These are phyloP conservation scores for Drosophila setifemur DNA, from an alignment of 1,140 invertebrate species.

Conservation along the genomic window DNA sequence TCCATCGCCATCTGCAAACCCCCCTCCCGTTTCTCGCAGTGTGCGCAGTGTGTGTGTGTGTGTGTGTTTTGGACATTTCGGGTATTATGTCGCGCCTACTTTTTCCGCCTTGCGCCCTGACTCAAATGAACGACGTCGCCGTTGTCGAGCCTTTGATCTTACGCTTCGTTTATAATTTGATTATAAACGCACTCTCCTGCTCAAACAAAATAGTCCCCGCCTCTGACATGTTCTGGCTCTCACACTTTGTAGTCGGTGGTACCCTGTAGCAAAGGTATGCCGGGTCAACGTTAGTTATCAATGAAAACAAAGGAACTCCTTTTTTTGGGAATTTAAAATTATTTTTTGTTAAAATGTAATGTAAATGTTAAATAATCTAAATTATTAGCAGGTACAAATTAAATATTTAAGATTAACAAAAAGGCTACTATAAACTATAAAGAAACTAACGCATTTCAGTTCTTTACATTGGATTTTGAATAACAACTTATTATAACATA, in stretches of 20 bases:
- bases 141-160: slow-evolving; percentile 66
- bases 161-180: slow-evolving; percentile 80
- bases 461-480: too few relatives aligned
- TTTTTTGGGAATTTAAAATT: not conserved
- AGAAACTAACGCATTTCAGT: too few relatives aligned
- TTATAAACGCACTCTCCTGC: slow-evolving; percentile 69
- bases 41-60: not conserved
- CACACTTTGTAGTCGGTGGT: not conserved
- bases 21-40: slow-evolving; percentile 7
- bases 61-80: slow-evolving; percentile 69
- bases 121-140: slow-evolving; percentile 20
- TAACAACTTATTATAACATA: too few relatives aligned
- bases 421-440: too few relatives aligned
- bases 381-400: too few relatives aligned
- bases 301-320: not conserved
- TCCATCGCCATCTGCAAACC: not conserved
- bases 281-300: too few relatives aligned
- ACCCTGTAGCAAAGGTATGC: not conserved
- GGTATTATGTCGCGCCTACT: slow-evolving; percentile 80
- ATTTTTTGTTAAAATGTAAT: too few relatives aligned
- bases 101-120: slow-evolving; percentile 54
- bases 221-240: not conserved
- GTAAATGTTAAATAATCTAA: too few relatives aligned
- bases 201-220: slow-evolving; percentile 6
- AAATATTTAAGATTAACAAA: too few relatives aligned